phyloP scores from a whole-genome alignment of 2,888 invertebrate species.

The Tiliacea citrago region DNA sequence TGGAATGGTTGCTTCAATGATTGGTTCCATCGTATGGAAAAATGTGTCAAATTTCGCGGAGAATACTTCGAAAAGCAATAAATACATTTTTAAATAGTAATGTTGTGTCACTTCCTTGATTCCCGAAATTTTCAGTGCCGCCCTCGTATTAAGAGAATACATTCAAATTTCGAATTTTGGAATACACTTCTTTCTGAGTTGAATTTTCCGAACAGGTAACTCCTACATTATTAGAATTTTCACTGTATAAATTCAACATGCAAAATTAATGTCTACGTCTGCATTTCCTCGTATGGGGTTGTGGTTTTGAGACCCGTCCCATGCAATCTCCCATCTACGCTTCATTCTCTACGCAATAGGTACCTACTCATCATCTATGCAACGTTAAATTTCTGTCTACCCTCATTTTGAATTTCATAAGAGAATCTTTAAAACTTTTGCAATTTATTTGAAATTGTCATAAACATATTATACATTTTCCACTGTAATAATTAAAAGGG shows the following conservation, averaged over 20 bases:
- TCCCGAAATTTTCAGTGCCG: too few relatives aligned
- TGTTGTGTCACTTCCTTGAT: too few relatives aligned
- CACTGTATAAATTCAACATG: not conserved
- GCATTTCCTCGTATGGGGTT: conserved; percentile 14
- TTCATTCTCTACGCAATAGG: conserved; percentile 1
- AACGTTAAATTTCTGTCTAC: conserved; percentile 1
- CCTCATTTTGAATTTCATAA: not conserved
- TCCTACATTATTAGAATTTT: not conserved
- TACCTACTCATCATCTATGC: not conserved
- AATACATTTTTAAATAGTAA: too few relatives aligned
- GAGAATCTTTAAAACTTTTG: conserved; percentile 5
- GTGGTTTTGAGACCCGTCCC: conserved; percentile 1
- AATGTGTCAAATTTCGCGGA: too few relatives aligned
- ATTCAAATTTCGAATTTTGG: too few relatives aligned
- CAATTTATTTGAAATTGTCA: conserved; percentile 1
- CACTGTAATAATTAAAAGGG: conserved; percentile 17
- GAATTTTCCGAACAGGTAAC: not conserved
- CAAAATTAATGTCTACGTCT: conserved; percentile 25
- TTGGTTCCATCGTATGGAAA: too few relatives aligned
- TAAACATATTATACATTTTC: not conserved
- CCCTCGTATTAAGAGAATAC: too few relatives aligned
- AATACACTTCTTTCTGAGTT: not conserved
- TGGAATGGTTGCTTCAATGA: too few relatives aligned
- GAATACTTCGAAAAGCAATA: too few relatives aligned
- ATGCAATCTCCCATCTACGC: conserved; percentile 6